These are phyloP conservation scores for Sphenopsis melanotis DNA, from an alignment of 2,797 vertebrate genomes.

Conservation along the genomic window DNA sequence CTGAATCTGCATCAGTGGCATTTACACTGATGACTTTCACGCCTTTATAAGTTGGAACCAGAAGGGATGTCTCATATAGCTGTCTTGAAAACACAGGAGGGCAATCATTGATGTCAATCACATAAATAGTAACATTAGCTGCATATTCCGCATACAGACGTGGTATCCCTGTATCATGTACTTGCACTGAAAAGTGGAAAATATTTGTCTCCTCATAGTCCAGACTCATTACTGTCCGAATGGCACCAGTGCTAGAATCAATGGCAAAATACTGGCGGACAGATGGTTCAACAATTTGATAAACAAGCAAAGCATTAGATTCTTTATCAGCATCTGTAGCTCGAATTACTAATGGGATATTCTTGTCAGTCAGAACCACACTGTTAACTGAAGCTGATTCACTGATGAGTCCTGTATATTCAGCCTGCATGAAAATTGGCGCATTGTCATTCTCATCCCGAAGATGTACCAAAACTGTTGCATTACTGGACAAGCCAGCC, in stretches of 20 bases:
- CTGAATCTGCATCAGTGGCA: constrained; percentile 90
- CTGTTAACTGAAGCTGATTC: constrained; percentile 89
- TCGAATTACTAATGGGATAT: constrained; percentile 89
- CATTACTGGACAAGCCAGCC: constrained; percentile 88
- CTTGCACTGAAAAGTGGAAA: constrained; percentile 95
- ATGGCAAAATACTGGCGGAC: constrained; percentile 91
- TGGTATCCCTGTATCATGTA: constrained; percentile 89
- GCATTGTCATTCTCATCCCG: constrained; percentile 95
- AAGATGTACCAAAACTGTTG: constrained; percentile 85
- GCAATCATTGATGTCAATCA: constrained; percentile 94
- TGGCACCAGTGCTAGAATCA: constrained; percentile 93
- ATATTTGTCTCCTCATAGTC: constrained; percentile 89
- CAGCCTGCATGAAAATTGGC: constrained; percentile 83
- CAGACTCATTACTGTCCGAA: constrained; percentile 83
- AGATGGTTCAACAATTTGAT: constrained; percentile 94
- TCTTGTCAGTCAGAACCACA: constrained; percentile 86
- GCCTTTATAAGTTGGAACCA: constrained; percentile 91
- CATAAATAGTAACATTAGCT: constrained; percentile 91
- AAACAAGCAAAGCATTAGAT: constrained; percentile 90
- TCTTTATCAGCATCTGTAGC: constrained; percentile 89
- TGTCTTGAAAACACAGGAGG: constrained; percentile 87
- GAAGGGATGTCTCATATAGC: constrained; percentile 83
- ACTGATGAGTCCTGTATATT: constrained; percentile 90
- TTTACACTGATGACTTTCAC: constrained; percentile 87
- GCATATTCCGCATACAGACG: constrained; percentile 87